Evolutionary conservation across 2,113 vertebrate genomes (phyloP).

Genomic region (Eupsittula cactorum): DNA sequence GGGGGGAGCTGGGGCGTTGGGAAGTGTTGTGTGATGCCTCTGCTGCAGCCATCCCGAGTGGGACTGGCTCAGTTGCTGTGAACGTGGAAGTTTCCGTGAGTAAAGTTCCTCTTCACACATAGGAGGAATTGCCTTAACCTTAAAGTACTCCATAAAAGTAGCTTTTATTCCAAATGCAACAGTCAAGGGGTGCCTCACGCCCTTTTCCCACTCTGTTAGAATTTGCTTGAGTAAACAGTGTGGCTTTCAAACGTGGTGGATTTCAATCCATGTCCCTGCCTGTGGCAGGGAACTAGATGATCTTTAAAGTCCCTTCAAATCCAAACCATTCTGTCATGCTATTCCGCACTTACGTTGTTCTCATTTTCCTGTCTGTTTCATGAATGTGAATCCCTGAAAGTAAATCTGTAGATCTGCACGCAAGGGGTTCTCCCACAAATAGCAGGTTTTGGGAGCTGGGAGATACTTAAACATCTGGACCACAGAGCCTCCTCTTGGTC

Average conservation of each 20-base stretch:
- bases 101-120: rapidly evolving
- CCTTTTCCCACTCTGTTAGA: neutral
- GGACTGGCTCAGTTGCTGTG: neutral
- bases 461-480: neutral
- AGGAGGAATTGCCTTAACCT: neutral
- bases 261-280: neutral
- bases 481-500: neutral
- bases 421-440: neutral
- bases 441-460: neutral
- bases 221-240: rapidly evolving
- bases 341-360: rapidly evolving
- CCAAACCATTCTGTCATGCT: neutral
- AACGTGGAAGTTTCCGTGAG: rapidly evolving
- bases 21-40: too few relatives aligned
- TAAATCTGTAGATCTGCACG: neutral
- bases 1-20: neutral
- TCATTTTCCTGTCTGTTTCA: neutral
- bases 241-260: rapidly evolving
- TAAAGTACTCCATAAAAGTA: neutral
- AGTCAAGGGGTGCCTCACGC: rapidly evolving
- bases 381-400: neutral
- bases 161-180: neutral
- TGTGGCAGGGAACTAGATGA: neutral
- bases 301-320: neutral
- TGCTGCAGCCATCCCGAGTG: neutral